Evolutionary conservation across 2,113 vertebrate genomes (phyloP).

Genomic region (Mustela nigripes): DNA sequence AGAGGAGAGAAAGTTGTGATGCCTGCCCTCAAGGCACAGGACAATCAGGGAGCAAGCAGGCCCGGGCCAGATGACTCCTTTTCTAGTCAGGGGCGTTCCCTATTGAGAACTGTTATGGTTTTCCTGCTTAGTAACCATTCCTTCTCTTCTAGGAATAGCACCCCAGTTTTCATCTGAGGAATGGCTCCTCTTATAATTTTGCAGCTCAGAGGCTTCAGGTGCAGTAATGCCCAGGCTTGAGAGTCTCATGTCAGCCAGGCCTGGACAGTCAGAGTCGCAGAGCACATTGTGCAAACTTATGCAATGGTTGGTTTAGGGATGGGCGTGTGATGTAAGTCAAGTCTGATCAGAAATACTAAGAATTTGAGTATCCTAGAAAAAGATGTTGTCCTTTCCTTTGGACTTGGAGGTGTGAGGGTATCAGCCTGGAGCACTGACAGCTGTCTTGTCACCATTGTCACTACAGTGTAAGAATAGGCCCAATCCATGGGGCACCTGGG

Average conservation of each 20-base stretch:
- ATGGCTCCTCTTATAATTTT: not conserved
- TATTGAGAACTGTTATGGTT: not conserved
- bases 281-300: not conserved
- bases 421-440: not conserved
- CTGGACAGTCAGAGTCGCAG: not conserved
- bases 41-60: not conserved
- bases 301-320: not conserved
- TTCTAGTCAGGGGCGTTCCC: not conserved
- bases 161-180: not conserved
- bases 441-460: not conserved
- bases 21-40: not conserved
- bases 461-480: not conserved
- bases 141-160: not conserved
- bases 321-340: not conserved
- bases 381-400: not conserved
- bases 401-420: not conserved
- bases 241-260: not conserved
- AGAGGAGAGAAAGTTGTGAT: not conserved
- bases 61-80: not conserved
- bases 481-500: not conserved
- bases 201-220: not conserved
- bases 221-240: not conserved
- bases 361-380: conserved; percentile 7
- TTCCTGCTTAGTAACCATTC: not conserved
- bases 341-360: not conserved